phyloP scores from a whole-genome alignment of 2,113 vertebrate genomes.

The Varanus salvator region DNA sequence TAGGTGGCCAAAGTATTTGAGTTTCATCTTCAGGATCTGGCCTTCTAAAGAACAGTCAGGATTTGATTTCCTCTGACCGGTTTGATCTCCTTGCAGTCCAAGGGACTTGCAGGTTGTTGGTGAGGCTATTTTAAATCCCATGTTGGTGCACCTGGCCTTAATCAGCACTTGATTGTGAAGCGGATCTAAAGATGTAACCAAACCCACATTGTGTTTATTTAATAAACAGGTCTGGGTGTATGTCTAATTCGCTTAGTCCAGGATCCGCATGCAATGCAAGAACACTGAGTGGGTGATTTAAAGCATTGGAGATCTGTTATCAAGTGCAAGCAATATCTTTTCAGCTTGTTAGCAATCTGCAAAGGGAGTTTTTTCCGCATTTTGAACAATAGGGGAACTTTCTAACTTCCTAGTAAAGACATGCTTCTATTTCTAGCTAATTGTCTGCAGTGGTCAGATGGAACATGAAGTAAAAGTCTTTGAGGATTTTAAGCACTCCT shows the following conservation, averaged over 20 bases:
- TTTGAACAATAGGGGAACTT: constrained; percentile 57
- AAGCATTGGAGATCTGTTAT: not conserved
- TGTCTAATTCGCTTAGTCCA: not conserved
- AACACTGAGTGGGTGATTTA: not conserved
- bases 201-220: not conserved
- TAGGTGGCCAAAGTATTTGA: no score
- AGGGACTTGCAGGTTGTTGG: no score
- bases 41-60: no score
- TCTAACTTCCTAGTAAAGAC: constrained; percentile 69
- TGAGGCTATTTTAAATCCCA: not conserved
- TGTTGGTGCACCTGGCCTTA: not conserved
- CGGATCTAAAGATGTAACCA: not conserved
- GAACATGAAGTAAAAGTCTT: constrained; percentile 60
- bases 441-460: constrained; percentile 35
- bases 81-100: no score
- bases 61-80: no score
- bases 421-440: constrained; percentile 23
- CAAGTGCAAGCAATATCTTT: not conserved
- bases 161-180: not conserved
- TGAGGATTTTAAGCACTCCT: constrained; percentile 7
- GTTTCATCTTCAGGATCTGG: no score
- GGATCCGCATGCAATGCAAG: not conserved
- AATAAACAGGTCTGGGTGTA: not conserved
- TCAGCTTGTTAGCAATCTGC: not conserved
- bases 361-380: not conserved